Evolutionary conservation across 2,888 invertebrate species (phyloP).

Genomic region (Dilophus febrilis): DNA sequence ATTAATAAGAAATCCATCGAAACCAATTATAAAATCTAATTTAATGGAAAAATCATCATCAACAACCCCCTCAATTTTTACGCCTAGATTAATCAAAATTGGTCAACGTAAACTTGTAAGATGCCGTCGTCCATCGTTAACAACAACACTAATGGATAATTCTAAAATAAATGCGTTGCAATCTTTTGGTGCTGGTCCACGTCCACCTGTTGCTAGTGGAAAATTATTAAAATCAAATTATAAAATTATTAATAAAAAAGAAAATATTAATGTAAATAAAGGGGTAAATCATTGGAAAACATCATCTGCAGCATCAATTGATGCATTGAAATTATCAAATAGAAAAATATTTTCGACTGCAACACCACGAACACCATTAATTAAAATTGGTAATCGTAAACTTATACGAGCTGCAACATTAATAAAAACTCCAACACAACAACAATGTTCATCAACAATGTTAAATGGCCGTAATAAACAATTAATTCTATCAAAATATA

Average conservation of each 20-base stretch:
- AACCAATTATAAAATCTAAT: no score
- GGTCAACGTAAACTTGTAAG: no score
- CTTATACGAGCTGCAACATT: slow-evolving; percentile 16
- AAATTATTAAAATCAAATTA: neutral
- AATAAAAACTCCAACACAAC: slow-evolving; percentile 5
- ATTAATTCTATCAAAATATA: slow-evolving; percentile 7
- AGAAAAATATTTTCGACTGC: neutral
- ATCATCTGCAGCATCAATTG: neutral
- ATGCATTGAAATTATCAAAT: slow-evolving; percentile 4
- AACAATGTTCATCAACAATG: neutral
- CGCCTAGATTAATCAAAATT: no score
- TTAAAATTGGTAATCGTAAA: slow-evolving; percentile 23
- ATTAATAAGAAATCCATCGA: neutral
- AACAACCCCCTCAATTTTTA: no score
- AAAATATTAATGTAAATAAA: neutral
- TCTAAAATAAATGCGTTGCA: no score
- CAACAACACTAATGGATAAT: no score
- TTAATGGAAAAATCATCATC: no score
- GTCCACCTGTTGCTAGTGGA: neutral
- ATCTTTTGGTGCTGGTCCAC: no score
- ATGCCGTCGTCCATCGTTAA: no score
- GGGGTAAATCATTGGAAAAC: neutral
- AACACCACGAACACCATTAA: slow-evolving; percentile 14
- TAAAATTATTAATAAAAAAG: slow-evolving; percentile 2
- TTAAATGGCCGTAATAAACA: neutral